Percentiles rank a stretch among this genome's conserved stretches.
Conservation (phyloP, 2,888 invertebrate genomes). For the Coenonympha glycerion region DNA sequence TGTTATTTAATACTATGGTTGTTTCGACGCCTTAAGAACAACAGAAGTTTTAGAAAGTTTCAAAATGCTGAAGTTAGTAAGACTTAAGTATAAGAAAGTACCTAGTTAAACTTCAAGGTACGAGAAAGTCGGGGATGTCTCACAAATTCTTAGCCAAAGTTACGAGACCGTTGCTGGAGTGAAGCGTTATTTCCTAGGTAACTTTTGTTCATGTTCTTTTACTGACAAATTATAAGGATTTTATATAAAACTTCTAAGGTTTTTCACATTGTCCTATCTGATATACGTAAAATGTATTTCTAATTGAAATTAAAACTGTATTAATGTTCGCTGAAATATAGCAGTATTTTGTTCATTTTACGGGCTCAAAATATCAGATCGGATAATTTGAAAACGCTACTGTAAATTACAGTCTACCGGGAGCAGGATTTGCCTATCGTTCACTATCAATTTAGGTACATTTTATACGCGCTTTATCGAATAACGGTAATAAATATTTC, state of each 20-base stretch:
- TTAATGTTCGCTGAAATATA: not conserved
- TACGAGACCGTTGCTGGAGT: constrained; percentile 29
- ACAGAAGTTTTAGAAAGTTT: constrained; percentile 11
- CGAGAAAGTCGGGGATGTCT: constrained; percentile 15
- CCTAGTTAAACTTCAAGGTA: not conserved
- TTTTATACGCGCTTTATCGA: constrained; percentile 46
- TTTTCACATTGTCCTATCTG: not conserved
- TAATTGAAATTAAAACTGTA: no score
- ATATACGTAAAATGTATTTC: not conserved
- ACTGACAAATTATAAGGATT: not conserved
- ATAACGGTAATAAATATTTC: constrained; percentile 14
- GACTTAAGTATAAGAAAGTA: not conserved
- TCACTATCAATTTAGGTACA: constrained; percentile 42
- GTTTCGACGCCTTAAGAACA: constrained; percentile 20
- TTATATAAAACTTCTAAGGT: not conserved
- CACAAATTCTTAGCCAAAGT: constrained; percentile 37
- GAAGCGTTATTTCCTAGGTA: constrained; percentile 31
- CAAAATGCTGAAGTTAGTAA: not conserved
- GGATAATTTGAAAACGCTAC: not conserved
- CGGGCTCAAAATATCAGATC: not conserved
- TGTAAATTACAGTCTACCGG: not conserved
- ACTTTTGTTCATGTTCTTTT: constrained; percentile 2
- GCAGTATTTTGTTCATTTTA: not conserved
- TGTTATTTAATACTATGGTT: constrained; percentile 36
- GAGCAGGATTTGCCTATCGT: not conserved